Conservation (phyloP, 2,797 vertebrate genomes). For the Graptemys geographica region DNA sequence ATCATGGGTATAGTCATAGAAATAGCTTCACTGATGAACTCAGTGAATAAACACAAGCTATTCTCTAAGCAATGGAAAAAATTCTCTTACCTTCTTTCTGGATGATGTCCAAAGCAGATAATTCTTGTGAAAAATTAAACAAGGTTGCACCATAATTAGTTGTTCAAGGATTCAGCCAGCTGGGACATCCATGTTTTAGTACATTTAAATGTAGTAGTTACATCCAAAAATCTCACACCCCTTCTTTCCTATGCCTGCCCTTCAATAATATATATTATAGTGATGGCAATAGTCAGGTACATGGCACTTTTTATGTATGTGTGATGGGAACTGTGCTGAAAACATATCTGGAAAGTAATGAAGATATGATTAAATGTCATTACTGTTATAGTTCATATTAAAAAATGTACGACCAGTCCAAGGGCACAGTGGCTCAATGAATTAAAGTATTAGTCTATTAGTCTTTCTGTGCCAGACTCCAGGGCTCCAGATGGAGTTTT, state of each 20-base stretch:
- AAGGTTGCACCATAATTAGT: slow-evolving; percentile 82
- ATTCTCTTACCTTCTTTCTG: slow-evolving; percentile 70
- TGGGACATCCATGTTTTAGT: slow-evolving; percentile 75
- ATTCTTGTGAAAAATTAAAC: slow-evolving; percentile 83
- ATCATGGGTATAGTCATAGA: slow-evolving; percentile 23
- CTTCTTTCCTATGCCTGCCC: not conserved
- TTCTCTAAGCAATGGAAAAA: slow-evolving; percentile 60
- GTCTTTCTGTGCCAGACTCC: slow-evolving; percentile 35
- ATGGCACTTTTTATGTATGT: slow-evolving; percentile 38
- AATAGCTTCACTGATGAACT: slow-evolving; percentile 1
- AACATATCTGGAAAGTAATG: slow-evolving; percentile 50
- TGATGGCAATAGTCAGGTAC: slow-evolving; percentile 59
- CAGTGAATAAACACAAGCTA: slow-evolving; percentile 24
- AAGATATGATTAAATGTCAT: slow-evolving; percentile 68
- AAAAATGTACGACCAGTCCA: slow-evolving; percentile 31
- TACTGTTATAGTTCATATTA: slow-evolving; percentile 55
- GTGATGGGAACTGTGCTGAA: slow-evolving; percentile 31
- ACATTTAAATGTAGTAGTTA: slow-evolving; percentile 67
- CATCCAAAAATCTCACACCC: not conserved
- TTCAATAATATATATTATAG: slow-evolving; percentile 48
- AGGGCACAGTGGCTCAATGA: slow-evolving; percentile 40
- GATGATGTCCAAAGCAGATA: slow-evolving; percentile 81
- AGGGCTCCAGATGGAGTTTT: slow-evolving; percentile 42
- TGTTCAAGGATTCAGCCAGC: slow-evolving; percentile 74
- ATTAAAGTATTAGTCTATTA: slow-evolving; percentile 58